Conservation (phyloP, 2,797 vertebrate species). For the Gymnopithys bicolor region DNA sequence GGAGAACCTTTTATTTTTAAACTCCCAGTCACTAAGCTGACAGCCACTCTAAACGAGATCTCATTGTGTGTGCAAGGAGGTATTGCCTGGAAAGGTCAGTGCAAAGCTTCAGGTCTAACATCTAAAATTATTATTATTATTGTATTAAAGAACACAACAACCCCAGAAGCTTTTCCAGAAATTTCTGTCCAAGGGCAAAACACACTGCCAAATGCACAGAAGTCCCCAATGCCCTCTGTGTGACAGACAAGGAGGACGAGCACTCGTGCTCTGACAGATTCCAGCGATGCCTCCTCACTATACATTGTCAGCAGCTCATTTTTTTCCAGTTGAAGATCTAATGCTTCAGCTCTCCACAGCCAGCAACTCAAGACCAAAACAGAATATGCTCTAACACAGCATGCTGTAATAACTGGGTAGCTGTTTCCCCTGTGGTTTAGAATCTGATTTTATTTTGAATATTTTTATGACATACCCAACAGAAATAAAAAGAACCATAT, state of each 20-base stretch:
- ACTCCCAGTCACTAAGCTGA: background rate
- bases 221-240: background rate
- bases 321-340: background rate
- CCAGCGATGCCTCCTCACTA: background rate
- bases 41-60: background rate
- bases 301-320: background rate
- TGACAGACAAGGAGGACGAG: background rate
- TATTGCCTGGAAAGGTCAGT: slow-evolving; percentile 17
- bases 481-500: background rate
- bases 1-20: slow-evolving; percentile 28
- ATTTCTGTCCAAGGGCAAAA: background rate
- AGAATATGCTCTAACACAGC: background rate
- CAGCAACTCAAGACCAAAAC: background rate
- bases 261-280: background rate
- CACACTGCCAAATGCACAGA: background rate
- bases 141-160: background rate
- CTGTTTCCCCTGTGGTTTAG: background rate
- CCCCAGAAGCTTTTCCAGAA: background rate
- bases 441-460: background rate
- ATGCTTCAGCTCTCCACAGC: background rate
- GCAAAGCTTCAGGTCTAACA: slow-evolving; percentile 9
- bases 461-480: background rate
- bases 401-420: background rate
- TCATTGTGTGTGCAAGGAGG: background rate
- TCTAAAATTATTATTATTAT: background rate